Base-by-base conservation (phyloP, 1,140 invertebrate species). In the Alviniconcha marisindica region DNA sequence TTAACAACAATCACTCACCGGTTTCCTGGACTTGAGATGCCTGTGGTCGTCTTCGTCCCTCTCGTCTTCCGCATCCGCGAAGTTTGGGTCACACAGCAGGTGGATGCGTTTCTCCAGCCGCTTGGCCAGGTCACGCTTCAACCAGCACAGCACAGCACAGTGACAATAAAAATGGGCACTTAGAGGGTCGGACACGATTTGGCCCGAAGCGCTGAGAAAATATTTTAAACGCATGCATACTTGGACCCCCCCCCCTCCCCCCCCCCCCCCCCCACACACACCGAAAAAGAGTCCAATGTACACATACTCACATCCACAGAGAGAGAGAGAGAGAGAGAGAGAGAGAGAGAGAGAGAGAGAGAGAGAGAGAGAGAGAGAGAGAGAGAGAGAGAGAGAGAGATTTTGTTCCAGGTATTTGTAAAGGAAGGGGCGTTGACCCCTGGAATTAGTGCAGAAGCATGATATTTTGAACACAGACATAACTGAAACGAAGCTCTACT, bases 91-190 rank as follows among this genome's bases (percentile, higher is more conserved):
- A 18, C 77, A 38, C 2, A 74, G 14, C 28, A 80, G 51, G n/a
- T 76, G 74, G 76, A 83, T 38, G 3, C 82, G 60, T 36, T 56
- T 69, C 60, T 83, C 82, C 3, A 83, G 38, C 5, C 82, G 82
- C 1, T 48, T 76, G 56, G 77, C 76, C 33, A 83, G 69, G 40
- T 83, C 76, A 21, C 76, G 56, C 82, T 83, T 42, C 10, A 69
- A 63, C n/a, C n/a, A n/a, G n/a, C n/a, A n/a, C n/a, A n/a, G n/a
- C n/a, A n/a, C n/a, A n/a, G n/a, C n/a, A n/a, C 33, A 81, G 10
- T 21, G 36, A n/a, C 54, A 18, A 56, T 42, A 31, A 28, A 12
- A 33, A 33, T 54, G 77, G n/a, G 33, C 15, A 36, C n/a, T 31
- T 56, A 31, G 36, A 14, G 15, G 73, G 21, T 21, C 4, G 21